Evolutionary conservation across 2,888 invertebrate genomes (phyloP).

Genomic region (Lissonota sp.): DNA sequence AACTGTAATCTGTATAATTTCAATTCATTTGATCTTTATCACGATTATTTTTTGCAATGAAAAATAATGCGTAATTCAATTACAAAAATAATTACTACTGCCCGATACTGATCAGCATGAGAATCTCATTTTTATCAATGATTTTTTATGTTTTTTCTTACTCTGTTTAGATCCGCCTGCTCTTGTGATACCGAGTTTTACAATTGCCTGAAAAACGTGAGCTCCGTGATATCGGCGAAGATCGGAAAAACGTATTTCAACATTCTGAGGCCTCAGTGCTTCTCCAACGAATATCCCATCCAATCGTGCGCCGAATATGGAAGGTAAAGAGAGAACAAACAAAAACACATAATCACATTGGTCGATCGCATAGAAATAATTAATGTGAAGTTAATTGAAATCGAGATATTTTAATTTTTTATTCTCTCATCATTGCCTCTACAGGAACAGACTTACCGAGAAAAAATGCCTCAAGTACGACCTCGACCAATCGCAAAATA

Average conservation of each 20-base stretch:
- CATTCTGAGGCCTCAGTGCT: slow-evolving; percentile 89
- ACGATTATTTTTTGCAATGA: no score
- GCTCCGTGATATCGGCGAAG: slow-evolving; percentile 85
- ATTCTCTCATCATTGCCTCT: neutral
- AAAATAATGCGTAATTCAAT: no score
- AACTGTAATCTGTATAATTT: no score
- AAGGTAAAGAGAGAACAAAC: slow-evolving; percentile 62
- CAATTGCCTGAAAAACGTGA: slow-evolving; percentile 87
- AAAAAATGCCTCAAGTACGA: slow-evolving; percentile 86
- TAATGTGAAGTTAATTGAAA: neutral
- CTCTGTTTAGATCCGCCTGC: slow-evolving; percentile 87
- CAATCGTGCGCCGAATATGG: slow-evolving; percentile 66
- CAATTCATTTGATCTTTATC: no score
- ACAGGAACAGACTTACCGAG: slow-evolving; percentile 58
- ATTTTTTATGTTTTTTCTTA: neutral
- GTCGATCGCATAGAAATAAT: no score
- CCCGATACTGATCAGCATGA: no score
- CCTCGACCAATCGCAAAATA: slow-evolving; percentile 84
- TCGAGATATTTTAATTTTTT: neutral
- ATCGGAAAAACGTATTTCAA: slow-evolving; percentile 91
- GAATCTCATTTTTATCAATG: no score
- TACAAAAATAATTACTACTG: no score
- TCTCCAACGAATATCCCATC: slow-evolving; percentile 82
- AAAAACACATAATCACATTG: no score
- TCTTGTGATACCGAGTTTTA: slow-evolving; percentile 89